Base-by-base conservation (phyloP, 2,797 vertebrate genomes). In the Pseudomugil gertrudae region DNA sequence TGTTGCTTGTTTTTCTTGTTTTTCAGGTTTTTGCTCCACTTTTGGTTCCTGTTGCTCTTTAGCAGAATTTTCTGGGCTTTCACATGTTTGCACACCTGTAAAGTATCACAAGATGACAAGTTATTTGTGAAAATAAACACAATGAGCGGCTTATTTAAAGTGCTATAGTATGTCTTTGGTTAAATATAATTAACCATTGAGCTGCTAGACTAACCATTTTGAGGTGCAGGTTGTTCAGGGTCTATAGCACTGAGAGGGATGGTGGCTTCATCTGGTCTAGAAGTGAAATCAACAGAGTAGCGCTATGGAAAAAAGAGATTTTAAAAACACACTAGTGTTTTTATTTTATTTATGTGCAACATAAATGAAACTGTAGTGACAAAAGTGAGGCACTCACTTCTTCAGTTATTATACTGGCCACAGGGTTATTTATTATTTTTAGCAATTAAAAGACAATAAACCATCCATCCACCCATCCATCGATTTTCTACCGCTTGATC, bases 191-290 rank as follows among this genome's bases (percentile, higher is more conserved):
- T 14, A 24, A 40, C 48, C 40, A 17, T 9, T 24, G 23, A 5
- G n/a, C 23, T 19, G 32, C 47, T 27, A 30, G 9, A 57, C 70
- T 17, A 57, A 94, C 93, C 92, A 11, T 93, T 93, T 9, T 72
- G 76, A 58, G 85, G 17, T 2, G 1, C 53, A 2, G 54, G 52
- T 15, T 45, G 0, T 0, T 85, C 87, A 7, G 68, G 77, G 0
- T 90, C 88, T 23, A 89, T 8, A 0, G 64, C 6, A 50, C 87
- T 91, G 36, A 94, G 88, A 30, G 92, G 94, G 63, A 94, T 80
- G 27, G 86, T 81, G 30, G 81, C 76, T 15, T 92, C 92, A 64
- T 92, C 92, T 0, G 51, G 77, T 74, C 86, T 88, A 38, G 67
- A 47, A 1, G 36, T 48, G 3, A 87, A 47, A 53, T 94, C 87